Base-by-base conservation (phyloP, 2,888 invertebrate species). In the Taphrorychus bicolor region DNA sequence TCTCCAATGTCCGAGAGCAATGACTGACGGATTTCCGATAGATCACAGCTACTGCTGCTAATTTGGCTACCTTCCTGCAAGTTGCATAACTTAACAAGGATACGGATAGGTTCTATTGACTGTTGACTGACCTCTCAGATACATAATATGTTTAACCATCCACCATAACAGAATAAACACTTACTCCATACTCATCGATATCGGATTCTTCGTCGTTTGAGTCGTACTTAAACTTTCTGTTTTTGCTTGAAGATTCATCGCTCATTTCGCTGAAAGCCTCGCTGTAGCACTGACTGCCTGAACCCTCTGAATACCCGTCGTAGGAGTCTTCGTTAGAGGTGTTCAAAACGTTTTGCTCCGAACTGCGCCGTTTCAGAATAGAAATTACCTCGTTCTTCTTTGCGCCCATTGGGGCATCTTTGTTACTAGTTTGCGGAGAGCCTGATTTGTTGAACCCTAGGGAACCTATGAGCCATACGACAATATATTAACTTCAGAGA, bases 171-270 rank as follows among this genome's bases (percentile, higher is more conserved):
- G 3, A 21, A 14, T 21, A 22, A 9, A 54, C 7, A 23, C 84
- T 83, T 83, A 88, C 86, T 75, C 82, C 82, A 72, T 84, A 87
- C 74, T 86, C 88, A 69, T 92, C 92, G 84, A 91, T 89, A 79
- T 93, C 93, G 0, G 91, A 91, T 72, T 90, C 91, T 0, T 91
- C 91, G 3, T 91, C 91, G 16, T 89, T 89, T 0, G 89, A 89
- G 66, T 88, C 87, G 68, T 81, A 81, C 68, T 79, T 82, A 66
- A 88, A 82, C 17, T 87, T 87, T 1, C 88, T 89, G 72, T 88
- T 81, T 76, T 89, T 83, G 70, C 87, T 83, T 22, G 90, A 85
- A 0, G 90, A 87, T 66, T 91, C 90, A 74, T 90, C 90, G 70
- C 88, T 89, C 58, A 88, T 82, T 83, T 89, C 89, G 76, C 89